Base-by-base conservation (phyloP, 2,888 invertebrate species). In the Drosophila tanythrix region DNA sequence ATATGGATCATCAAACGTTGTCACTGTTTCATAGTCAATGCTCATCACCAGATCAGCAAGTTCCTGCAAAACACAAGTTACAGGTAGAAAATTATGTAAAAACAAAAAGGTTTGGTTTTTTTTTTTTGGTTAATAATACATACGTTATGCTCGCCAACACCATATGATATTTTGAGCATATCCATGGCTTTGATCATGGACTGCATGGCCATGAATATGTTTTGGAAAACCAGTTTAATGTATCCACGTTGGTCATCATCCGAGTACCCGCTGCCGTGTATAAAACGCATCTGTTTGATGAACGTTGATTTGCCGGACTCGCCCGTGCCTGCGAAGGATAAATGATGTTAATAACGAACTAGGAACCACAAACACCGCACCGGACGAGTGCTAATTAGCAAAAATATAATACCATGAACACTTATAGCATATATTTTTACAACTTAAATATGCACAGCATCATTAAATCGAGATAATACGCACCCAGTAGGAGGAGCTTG, bases 181-280 rank as follows among this genome's bases (percentile, higher is more conserved):
- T 99, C 99, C 99, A 99, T 99, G 92, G 99, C 99, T 91, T 99
- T 96, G 93, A 99, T 99, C 99, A 99, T 99, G 93, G 99, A 98
- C 95, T 99, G 99, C 99, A 99, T 99, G 89, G 99, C 99, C 99
- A 99, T 99, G 95, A 99, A 99, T 94, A 99, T 99, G 95, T 99
- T 99, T 94, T 99, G 99, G 94, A 98, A 99, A 91, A 99, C 99
- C 93, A 99, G 96, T 95, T 99, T 99, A 94, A 99, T 99, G 94
- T 98, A 99, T 83, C 98, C 97, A 91, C 98, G 96, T 94, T 99
- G 99, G 95, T 99, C 99, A 93, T 99, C 99, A 94, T 99, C 99
- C 93, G 99, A 98, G 94, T 99, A 99, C 88, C 99, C 99, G 89
- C 98, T 96, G 83, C 99, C 99, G 94, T 99, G 99, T 94, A 99